These are phyloP conservation scores for Tribolium madens DNA, from an alignment of 1,140 invertebrate species.

Conservation along the genomic window DNA sequence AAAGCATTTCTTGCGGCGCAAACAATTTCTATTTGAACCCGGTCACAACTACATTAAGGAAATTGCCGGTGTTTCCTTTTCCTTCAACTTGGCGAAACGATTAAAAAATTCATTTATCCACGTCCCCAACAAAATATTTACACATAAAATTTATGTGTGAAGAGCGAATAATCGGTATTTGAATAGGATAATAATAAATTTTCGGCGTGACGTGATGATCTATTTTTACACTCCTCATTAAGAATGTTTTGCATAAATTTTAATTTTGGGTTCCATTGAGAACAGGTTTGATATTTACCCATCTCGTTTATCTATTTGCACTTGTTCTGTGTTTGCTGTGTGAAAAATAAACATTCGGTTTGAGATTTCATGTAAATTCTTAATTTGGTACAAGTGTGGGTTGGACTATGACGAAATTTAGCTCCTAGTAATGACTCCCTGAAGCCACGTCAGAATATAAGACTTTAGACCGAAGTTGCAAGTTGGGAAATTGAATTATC, in stretches of 20 bases:
- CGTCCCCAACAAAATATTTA: neutral
- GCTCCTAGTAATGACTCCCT: too few relatives aligned
- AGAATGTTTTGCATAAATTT: conserved; percentile 3
- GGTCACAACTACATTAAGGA: neutral
- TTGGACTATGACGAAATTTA: neutral
- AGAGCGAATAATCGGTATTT: neutral
- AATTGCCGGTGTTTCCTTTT: conserved; percentile 16
- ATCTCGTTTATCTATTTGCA: neutral
- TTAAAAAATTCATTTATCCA: conserved; percentile 1
- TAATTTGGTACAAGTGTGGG: neutral
- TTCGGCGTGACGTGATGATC: neutral
- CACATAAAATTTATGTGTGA: conserved; percentile 27
- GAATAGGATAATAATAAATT: neutral
- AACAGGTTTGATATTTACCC: conserved; percentile 7
- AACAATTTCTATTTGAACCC: neutral
- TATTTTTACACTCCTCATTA: conserved; percentile 12
- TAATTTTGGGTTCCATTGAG: conserved; percentile 1
- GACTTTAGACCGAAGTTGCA: too few relatives aligned
- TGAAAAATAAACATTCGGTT: conserved; percentile 15
- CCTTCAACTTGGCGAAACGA: neutral
- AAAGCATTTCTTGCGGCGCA: neutral
- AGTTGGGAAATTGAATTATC: too few relatives aligned
- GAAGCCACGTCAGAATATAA: too few relatives aligned
- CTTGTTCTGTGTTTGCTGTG: conserved; percentile 1
- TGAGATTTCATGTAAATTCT: conserved; percentile 3